These are phyloP conservation scores for Neopipo cinnamomea DNA, from an alignment of 2,113 vertebrate genomes.

Conservation along the genomic window DNA sequence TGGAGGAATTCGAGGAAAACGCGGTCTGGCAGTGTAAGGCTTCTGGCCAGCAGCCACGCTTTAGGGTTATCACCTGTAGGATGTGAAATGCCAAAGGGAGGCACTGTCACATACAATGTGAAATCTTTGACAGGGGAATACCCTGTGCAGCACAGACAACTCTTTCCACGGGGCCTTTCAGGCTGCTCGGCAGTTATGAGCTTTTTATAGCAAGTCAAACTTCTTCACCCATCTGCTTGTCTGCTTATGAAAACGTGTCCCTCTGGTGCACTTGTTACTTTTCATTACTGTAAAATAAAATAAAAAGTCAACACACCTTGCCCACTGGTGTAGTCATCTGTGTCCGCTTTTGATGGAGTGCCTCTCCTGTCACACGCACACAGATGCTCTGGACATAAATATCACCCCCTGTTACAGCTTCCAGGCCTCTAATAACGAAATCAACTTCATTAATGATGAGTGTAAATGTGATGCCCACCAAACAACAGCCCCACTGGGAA, in stretches of 20 bases:
- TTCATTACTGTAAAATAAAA: conserved; percentile 34
- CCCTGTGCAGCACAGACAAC: fast-evolving
- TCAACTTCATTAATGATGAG: neutral
- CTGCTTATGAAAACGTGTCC: conserved; percentile 50
- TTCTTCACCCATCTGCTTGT: conserved; percentile 63
- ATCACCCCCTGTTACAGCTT: neutral
- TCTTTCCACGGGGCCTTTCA: neutral
- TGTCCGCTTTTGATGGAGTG: neutral
- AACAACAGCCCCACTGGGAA: neutral
- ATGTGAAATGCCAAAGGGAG: neutral
- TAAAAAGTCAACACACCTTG: conserved; percentile 22
- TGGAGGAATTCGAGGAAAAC: neutral
- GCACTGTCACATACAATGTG: fast-evolving
- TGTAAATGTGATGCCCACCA: neutral
- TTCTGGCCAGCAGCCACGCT: neutral
- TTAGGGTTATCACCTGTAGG: neutral
- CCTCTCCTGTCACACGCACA: neutral
- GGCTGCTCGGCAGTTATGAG: neutral
- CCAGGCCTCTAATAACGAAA: neutral
- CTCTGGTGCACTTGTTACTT: conserved; percentile 46
- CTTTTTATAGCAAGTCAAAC: conserved; percentile 48
- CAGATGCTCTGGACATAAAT: neutral
- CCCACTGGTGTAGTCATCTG: conserved; percentile 14
- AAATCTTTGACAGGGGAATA: neutral
- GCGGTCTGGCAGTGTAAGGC: neutral